Conservation (phyloP, 1,140 invertebrate genomes). For the Battus philenor region DNA sequence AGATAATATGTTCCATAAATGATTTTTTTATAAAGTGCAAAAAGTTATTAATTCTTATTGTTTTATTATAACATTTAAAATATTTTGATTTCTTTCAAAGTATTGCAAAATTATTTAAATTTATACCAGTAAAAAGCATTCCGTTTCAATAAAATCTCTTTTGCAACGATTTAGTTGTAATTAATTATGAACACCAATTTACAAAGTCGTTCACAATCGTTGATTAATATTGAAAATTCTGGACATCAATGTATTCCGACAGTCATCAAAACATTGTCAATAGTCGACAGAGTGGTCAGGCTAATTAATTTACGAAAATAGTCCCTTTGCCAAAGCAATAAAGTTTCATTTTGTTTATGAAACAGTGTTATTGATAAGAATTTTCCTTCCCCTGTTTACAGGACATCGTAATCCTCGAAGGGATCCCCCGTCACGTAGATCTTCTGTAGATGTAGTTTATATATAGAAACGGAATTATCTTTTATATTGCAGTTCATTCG, state of each 20-base stretch:
- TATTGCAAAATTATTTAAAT: too few relatives aligned
- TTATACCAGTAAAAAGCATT: too few relatives aligned
- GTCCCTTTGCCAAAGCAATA: conserved; percentile 22
- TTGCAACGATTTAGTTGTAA: too few relatives aligned
- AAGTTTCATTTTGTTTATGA: conserved; percentile 27
- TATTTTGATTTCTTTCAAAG: too few relatives aligned
- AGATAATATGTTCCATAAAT: too few relatives aligned
- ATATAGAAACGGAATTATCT: conserved; percentile 1
- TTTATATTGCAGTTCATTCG: too few relatives aligned
- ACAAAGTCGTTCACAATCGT: conserved; percentile 15
- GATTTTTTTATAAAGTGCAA: too few relatives aligned
- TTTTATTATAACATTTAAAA: too few relatives aligned
- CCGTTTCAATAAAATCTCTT: too few relatives aligned
- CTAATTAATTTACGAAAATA: conserved; percentile 27
- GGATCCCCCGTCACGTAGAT: conserved; percentile 31
- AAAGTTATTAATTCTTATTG: too few relatives aligned
- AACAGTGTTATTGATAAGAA: conserved; percentile 32
- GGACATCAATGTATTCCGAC: conserved; percentile 40
- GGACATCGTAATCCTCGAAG: conserved; percentile 45
- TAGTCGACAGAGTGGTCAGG: conserved; percentile 28
- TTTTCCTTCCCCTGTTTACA: conserved; percentile 51
- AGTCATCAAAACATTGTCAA: conserved; percentile 59
- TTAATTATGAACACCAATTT: conserved; percentile 8
- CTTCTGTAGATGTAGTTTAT: conserved; percentile 3
- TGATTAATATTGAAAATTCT: conserved; percentile 27